phyloP scores from a whole-genome alignment of 2,113 vertebrate genomes.

The Heloderma charlesbogerti region DNA sequence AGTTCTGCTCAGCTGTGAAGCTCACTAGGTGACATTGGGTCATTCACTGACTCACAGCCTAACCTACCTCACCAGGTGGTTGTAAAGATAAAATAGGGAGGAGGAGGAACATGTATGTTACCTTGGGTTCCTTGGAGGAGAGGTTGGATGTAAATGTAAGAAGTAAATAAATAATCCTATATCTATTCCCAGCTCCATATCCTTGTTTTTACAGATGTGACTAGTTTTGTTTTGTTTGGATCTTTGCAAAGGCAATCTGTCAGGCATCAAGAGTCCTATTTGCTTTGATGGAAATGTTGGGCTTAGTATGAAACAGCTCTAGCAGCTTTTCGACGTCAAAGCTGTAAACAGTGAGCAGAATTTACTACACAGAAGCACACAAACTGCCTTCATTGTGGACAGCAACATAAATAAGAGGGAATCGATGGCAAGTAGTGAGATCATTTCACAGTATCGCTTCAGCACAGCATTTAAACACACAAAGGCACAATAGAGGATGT shows the following conservation, averaged over 20 bases:
- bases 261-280: slow-evolving; percentile 56
- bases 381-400: slow-evolving; percentile 65
- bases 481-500: slow-evolving; percentile 52
- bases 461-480: slow-evolving; percentile 31
- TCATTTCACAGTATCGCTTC: slow-evolving; percentile 53
- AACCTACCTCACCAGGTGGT: too few relatives aligned
- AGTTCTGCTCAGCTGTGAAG: too few relatives aligned
- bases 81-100: too few relatives aligned
- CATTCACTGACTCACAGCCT: too few relatives aligned
- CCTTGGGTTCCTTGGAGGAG: too few relatives aligned
- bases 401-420: slow-evolving; percentile 75
- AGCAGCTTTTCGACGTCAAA: slow-evolving; percentile 63
- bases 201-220: background rate
- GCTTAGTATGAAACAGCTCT: slow-evolving; percentile 67
- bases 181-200: background rate
- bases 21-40: too few relatives aligned
- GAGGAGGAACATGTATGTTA: too few relatives aligned
- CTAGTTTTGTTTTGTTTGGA: slow-evolving; percentile 50
- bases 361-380: slow-evolving; percentile 71
- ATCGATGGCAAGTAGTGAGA: slow-evolving; percentile 64
- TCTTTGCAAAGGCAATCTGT: slow-evolving; percentile 53
- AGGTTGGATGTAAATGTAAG: too few relatives aligned
- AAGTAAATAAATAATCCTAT: background rate
- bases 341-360: slow-evolving; percentile 75
- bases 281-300: slow-evolving; percentile 69